phyloP scores from a whole-genome alignment of 2,113 vertebrate species.

The Emydura subglobosa region DNA sequence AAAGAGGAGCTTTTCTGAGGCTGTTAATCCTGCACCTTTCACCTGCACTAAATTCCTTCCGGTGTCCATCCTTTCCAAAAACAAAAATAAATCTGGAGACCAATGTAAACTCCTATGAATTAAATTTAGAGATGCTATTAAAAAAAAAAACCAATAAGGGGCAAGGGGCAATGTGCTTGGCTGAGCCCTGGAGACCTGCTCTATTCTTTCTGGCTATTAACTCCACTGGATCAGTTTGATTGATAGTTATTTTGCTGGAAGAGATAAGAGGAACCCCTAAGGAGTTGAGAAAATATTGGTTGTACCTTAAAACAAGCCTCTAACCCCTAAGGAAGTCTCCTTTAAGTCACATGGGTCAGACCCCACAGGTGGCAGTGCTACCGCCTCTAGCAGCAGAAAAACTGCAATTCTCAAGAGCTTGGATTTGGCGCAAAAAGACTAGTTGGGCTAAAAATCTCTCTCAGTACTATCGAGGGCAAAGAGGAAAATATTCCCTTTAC shows the following conservation, averaged over 20 bases:
- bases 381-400: not conserved
- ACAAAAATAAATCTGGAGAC: not conserved
- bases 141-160: not conserved
- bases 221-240: not conserved
- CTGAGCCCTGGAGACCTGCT: not conserved
- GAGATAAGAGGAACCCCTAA: not conserved
- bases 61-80: not conserved
- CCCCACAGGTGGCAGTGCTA: rapidly evolving
- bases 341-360: rapidly evolving
- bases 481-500: not conserved
- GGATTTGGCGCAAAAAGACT: rapidly evolving
- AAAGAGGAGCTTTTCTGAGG: not conserved
- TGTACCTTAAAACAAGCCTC: not conserved
- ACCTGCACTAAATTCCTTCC: not conserved
- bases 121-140: not conserved
- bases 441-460: not conserved
- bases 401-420: rapidly evolving
- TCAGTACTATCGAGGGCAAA: not conserved
- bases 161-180: not conserved
- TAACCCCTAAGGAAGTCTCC: not conserved
- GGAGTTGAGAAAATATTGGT: not conserved
- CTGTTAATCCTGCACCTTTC: not conserved
- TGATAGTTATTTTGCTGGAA: not conserved
- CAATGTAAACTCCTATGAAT: not conserved
- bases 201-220: not conserved